These are phyloP conservation scores for Rapana venosa DNA, from an alignment of 2,888 invertebrate species.

Conservation along the genomic window DNA sequence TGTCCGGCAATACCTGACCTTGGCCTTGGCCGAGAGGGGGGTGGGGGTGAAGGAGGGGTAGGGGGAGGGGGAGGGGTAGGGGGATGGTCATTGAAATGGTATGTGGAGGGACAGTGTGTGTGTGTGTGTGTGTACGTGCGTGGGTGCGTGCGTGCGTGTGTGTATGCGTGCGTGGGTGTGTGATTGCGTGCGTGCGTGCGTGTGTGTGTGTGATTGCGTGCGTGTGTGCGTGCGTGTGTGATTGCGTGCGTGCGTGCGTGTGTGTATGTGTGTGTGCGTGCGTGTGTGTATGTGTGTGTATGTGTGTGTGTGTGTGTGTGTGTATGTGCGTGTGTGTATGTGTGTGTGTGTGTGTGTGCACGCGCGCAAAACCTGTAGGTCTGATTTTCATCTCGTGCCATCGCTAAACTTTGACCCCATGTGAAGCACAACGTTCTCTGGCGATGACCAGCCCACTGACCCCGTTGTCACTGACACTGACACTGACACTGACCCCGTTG, in stretches of 20 bases:
- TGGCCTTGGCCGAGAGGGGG: too few species aligned
- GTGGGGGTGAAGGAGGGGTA: too few species aligned
- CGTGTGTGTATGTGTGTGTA: background rate
- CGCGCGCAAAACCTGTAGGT: background rate
- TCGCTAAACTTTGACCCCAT: background rate
- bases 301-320: background rate
- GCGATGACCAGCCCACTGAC: too few species aligned
- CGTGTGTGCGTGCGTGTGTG: background rate
- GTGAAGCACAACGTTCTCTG: too few species aligned
- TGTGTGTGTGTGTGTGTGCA: background rate
- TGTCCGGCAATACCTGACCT: too few species aligned
- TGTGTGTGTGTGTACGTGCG: background rate
- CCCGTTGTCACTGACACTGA: too few species aligned
- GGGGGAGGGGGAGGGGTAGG: background rate
- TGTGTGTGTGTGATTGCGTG: background rate
- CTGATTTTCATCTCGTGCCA: background rate
- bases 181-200: background rate
- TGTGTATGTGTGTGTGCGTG: background rate
- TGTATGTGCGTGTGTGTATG: background rate
- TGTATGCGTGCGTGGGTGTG: background rate
- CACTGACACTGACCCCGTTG: too few species aligned
- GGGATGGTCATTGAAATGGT: background rate
- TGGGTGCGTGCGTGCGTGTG: background rate
- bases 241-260: background rate
- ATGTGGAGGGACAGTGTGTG: slow-evolving; percentile 9